phyloP scores from a whole-genome alignment of 2,113 vertebrate species.

The Onychorhynchus coronatus region DNA sequence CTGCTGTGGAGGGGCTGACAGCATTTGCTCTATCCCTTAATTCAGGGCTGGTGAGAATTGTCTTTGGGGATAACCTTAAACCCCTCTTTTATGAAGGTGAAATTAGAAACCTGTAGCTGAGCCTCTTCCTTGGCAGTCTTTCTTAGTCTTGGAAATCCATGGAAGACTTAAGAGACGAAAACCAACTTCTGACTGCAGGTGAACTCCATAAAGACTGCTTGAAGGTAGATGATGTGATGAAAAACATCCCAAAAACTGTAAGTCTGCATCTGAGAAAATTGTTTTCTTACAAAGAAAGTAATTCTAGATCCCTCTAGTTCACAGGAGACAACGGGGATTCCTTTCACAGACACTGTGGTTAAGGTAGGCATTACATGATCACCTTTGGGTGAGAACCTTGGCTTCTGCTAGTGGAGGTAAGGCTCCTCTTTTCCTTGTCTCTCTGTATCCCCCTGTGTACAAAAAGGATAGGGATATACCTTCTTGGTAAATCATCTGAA shows the following conservation, averaged over 20 bases:
- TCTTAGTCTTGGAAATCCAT: not conserved
- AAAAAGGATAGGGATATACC: not conserved
- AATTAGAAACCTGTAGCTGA: not conserved
- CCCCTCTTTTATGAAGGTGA: not conserved
- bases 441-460: not conserved
- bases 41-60: not conserved
- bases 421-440: not conserved
- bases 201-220: not conserved
- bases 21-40: not conserved
- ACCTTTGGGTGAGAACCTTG: not conserved
- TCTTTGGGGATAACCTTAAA: not conserved
- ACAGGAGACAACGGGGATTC: not conserved
- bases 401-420: not conserved
- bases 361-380: not conserved
- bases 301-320: not conserved
- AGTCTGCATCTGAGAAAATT: not conserved
- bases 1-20: fast-evolving
- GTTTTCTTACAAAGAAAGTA: not conserved
- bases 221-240: not conserved
- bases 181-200: not conserved
- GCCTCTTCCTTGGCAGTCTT: not conserved
- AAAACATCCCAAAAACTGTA: not conserved
- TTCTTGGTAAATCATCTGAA: not conserved
- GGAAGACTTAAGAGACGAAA: not conserved
- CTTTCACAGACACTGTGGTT: not conserved